Conservation (phyloP, 2,888 invertebrate genomes). For the Melipona bicolor region DNA sequence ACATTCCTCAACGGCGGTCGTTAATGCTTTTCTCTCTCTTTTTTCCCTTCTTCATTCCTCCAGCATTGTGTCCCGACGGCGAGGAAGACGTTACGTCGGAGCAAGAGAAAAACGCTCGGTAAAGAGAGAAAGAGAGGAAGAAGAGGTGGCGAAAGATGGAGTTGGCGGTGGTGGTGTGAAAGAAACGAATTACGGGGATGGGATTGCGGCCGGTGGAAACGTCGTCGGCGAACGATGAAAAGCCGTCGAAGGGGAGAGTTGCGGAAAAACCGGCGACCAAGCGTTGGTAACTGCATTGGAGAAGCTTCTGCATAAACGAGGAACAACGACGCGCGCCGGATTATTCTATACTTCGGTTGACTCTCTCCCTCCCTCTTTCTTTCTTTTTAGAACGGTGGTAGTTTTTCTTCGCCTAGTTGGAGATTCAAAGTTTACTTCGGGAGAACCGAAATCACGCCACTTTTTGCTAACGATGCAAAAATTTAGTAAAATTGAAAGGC, state of each 20-base stretch:
- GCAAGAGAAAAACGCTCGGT: background rate
- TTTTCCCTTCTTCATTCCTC: background rate
- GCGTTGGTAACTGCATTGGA: background rate
- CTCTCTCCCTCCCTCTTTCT: too few species aligned
- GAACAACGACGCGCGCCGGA: background rate
- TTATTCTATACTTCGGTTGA: background rate
- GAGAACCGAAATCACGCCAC: background rate
- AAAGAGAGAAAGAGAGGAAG: background rate
- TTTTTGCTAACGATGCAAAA: background rate
- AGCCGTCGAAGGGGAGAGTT: conserved; percentile 5
- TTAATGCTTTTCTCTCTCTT: conserved; percentile 8
- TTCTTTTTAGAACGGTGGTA: too few species aligned
- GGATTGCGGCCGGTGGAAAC: conserved; percentile 8
- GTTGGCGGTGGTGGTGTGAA: background rate
- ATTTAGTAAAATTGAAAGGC: background rate
- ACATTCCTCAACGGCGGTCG: conserved; percentile 19
- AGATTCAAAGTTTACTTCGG: too few species aligned
- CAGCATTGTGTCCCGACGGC: conserved; percentile 4
- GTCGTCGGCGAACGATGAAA: conserved; percentile 25
- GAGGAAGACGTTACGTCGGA: conserved; percentile 20
- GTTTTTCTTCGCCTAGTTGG: too few species aligned
- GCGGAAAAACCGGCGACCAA: background rate
- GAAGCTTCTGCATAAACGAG: background rate
- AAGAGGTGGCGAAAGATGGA: background rate
- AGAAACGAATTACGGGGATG: conserved; percentile 27